A percentile compares a stretch with the other conserved stretches of the same genome.
phyloP scores from a whole-genome alignment of 2,797 vertebrate genomes.

The Sebastes iracundus region DNA sequence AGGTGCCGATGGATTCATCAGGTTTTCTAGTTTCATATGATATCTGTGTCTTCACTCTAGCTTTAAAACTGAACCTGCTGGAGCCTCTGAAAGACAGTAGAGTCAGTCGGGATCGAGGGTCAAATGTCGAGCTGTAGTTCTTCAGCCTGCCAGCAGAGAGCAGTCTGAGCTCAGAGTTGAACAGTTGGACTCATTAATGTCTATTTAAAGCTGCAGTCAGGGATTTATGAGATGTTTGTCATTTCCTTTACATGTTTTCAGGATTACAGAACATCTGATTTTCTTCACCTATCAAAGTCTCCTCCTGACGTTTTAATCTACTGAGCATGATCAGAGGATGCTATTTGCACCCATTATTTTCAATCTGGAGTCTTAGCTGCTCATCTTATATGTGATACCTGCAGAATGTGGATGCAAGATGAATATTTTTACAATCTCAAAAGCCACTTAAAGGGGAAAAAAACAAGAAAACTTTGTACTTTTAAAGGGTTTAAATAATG shows the following conservation, averaged over 20 bases:
- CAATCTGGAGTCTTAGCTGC: neutral
- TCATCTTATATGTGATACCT: neutral
- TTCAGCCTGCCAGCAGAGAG: conserved; percentile 6
- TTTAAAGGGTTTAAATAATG: neutral
- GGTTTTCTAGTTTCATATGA: no score
- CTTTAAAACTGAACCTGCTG: no score
- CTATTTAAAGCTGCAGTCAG: neutral
- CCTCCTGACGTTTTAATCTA: neutral
- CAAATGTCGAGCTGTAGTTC: neutral
- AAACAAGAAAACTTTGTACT: no score
- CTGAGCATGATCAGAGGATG: neutral
- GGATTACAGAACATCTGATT: neutral
- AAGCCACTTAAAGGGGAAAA: no score
- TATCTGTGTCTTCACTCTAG: no score
- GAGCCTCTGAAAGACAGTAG: no score
- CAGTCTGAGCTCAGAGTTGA: conserved; percentile 24
- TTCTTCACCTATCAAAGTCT: neutral
- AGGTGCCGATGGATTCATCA: no score
- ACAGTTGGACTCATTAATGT: neutral
- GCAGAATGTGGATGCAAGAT: neutral
- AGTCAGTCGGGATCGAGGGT: no score
- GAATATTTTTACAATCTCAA: neutral
- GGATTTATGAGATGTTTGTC: neutral
- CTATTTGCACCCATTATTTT: neutral
- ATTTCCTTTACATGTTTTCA: neutral